Conservation (phyloP, 37 sponge, comb jelly and placozoan species). For the Mnemiopsis leidyi region DNA sequence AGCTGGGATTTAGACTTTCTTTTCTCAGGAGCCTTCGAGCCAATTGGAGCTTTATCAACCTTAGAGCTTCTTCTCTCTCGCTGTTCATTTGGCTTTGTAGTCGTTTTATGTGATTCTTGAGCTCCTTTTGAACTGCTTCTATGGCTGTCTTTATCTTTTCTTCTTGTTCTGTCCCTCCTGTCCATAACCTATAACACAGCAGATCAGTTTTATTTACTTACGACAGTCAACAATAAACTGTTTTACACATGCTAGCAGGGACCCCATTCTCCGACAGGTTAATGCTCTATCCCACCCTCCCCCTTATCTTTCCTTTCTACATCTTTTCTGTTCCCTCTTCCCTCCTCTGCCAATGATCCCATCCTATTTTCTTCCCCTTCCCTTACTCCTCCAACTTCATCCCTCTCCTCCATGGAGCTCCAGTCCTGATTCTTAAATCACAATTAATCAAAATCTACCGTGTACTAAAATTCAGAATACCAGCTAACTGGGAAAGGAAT, state of each 20-base stretch:
- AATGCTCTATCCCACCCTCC: neutral
- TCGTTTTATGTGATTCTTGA: neutral
- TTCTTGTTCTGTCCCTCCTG: conserved; percentile 4
- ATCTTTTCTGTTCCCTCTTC: neutral
- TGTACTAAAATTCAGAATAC: too few species aligned
- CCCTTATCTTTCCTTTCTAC: neutral
- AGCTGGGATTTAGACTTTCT: neutral
- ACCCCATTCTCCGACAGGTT: neutral
- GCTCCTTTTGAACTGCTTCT: neutral
- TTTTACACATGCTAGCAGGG: too few species aligned
- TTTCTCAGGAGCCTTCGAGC: neutral
- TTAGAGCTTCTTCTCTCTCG: neutral
- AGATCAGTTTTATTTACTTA: too few species aligned
- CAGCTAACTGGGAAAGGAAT: too few species aligned
- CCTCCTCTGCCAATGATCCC: neutral
- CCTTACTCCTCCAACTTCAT: too few species aligned
- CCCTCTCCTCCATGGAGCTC: too few species aligned
- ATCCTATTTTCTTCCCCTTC: neutral
- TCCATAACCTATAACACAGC: conserved; percentile 22
- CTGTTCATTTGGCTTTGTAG: neutral
- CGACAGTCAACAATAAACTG: too few species aligned
- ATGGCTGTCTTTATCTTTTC: neutral
- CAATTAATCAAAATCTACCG: too few species aligned
- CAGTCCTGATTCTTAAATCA: too few species aligned
- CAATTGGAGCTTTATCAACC: neutral